phyloP scores from a whole-genome alignment of 2,888 invertebrate species.

The Serripes groenlandicus region DNA sequence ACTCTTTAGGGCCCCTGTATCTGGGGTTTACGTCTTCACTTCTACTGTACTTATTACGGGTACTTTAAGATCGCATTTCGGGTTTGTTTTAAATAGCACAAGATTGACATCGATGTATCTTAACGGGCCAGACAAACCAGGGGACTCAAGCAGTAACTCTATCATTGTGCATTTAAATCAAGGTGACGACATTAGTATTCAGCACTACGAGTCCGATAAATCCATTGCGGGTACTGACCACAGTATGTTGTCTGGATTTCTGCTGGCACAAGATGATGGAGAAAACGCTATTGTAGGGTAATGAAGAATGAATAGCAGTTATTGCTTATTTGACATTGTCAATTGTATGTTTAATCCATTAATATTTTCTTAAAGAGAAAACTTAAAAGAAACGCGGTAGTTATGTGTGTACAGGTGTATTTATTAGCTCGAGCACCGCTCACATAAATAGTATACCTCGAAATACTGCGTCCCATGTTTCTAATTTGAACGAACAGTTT shows the following conservation, averaged over 20 bases:
- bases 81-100: background rate
- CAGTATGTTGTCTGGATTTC: background rate
- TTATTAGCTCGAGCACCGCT: no score
- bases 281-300: background rate
- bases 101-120: background rate
- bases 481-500: no score
- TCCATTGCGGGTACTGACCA: background rate
- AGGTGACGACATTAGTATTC: slow-evolving; percentile 1
- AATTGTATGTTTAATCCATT: no score
- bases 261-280: background rate
- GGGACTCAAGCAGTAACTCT: background rate
- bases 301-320: no score
- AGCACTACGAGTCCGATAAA: background rate
- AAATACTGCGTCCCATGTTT: no score
- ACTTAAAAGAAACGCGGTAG: no score
- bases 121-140: background rate
- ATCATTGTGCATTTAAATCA: background rate
- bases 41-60: background rate
- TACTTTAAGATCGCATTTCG: background rate
- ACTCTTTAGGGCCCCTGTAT: background rate
- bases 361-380: no score
- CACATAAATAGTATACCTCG: no score
- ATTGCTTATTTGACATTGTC: no score
- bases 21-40: background rate
- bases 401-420: no score